These are phyloP conservation scores for Dryobotodes eremita DNA, from an alignment of 2,888 invertebrate species.

Conservation along the genomic window DNA sequence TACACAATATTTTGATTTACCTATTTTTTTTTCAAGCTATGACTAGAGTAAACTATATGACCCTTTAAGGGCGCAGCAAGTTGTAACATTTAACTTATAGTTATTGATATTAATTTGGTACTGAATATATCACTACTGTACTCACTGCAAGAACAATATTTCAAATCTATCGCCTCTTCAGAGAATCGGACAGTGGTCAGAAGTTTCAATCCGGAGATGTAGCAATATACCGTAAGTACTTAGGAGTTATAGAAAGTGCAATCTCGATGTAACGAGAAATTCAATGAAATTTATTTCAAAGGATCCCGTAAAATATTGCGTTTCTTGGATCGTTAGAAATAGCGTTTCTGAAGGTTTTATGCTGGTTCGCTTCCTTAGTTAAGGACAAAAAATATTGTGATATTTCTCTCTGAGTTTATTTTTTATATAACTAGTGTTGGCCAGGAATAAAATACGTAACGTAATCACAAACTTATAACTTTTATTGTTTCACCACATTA, in stretches of 20 bases:
- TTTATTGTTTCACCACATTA: background rate
- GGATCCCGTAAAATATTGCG: background rate
- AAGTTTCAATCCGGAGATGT: conserved; percentile 20
- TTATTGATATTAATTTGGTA: background rate
- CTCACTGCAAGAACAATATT: background rate
- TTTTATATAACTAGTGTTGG: background rate
- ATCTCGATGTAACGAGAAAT: background rate
- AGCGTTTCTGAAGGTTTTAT: too few species aligned
- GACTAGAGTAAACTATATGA: background rate
- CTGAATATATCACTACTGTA: background rate
- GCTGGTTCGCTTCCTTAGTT: background rate
- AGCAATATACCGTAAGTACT: background rate
- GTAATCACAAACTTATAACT: background rate
- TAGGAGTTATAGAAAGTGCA: background rate
- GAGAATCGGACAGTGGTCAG: background rate
- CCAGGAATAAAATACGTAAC: background rate
- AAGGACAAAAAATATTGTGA: background rate
- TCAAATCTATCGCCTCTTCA: conserved; percentile 1
- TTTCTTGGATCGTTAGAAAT: background rate
- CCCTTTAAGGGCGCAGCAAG: background rate
- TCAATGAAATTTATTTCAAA: conserved; percentile 1
- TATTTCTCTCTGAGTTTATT: background rate
- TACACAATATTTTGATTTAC: background rate
- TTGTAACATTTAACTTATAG: background rate
- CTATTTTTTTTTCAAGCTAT: background rate